Evolutionary conservation across 2,113 vertebrate species (phyloP), one percentile per base, ranked within the genome.

Genomic region (Rhinopomastus cyanomelas): DNA sequence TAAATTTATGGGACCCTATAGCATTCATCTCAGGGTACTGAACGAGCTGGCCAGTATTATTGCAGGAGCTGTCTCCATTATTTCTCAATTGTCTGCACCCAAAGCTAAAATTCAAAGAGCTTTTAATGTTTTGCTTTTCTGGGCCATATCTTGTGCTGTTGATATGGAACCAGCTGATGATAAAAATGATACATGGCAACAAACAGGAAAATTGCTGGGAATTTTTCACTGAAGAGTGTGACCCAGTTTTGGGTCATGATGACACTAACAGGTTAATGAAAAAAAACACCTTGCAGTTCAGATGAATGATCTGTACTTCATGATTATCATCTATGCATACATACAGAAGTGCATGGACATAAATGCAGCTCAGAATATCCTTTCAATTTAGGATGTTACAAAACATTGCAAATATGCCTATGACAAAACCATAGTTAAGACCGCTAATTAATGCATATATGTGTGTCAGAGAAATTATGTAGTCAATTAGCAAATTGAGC

Each of bases 401-500:
- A 74, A 85, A 66, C 0, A 3, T 42, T 53, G 29, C 32, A 59
- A 17, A 25, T 62, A 51, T 62, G 12, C 19, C 59, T 8, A 69
- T 55, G 22, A 60, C n/a, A 60, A 82, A 84, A 57, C 26, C 16
- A 30, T 9, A 82, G 19, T n/a, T 4, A 59, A 69, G 48, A 34
- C 36, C 42, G 57, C 5, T 83, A 73, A 89, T 81, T 44, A 78
- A 91, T 51, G 8, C 55, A n/a, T 59, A 30, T 59, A 65, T 52
- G 16, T 36, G 73, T 62, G 77, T 74, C 90, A 93, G 62, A 68
- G 12, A 86, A 91, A 88, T 91, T 88, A 91, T 48, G 61, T 56
- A 73, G 83, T 88, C 92, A 95, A 91, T 95, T 93, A 93, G 44
- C 37, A 93, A 96, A 95, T 71, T 95, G 83, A 92, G 53, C 37